Evolutionary conservation across 2,888 invertebrate species (phyloP).

Genomic region (Mythimna vitellina): DNA sequence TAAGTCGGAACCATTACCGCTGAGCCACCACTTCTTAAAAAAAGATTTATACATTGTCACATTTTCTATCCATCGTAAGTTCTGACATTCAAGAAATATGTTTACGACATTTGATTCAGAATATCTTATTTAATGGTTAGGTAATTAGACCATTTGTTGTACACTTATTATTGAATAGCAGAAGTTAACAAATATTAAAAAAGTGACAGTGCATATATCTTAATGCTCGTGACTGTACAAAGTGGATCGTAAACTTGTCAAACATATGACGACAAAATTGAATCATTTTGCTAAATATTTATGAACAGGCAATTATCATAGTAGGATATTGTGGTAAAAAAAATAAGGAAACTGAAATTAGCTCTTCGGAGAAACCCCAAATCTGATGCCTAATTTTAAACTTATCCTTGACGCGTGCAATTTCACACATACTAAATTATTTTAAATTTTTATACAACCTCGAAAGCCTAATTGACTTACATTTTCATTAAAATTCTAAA

Average conservation of each 20-base stretch:
- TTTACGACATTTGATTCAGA: too few relatives aligned
- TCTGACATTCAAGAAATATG: too few relatives aligned
- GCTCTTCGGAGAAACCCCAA: background rate
- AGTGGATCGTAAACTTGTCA: constrained; percentile 12
- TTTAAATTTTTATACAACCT: constrained; percentile 3
- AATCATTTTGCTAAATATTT: constrained; percentile 17
- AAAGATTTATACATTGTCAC: too few relatives aligned
- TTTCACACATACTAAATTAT: background rate
- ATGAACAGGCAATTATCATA: constrained; percentile 12
- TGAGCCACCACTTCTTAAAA: too few relatives aligned
- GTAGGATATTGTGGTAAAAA: background rate
- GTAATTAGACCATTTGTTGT: too few relatives aligned
- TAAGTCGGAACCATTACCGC: too few relatives aligned
- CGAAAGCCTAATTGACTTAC: background rate
- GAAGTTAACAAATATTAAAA: too few relatives aligned
- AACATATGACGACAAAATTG: background rate
- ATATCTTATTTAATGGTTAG: too few relatives aligned
- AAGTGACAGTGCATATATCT: too few relatives aligned
- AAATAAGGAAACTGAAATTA: constrained; percentile 9
- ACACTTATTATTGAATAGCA: too few relatives aligned
- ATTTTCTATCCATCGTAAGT: too few relatives aligned
- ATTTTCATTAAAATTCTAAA: constrained; percentile 23
- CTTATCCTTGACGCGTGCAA: too few relatives aligned
- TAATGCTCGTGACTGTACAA: background rate
- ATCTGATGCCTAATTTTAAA: background rate